Percentiles rank a stretch among this genome's conserved stretches.
phyloP scores from a whole-genome alignment of 2,113 vertebrate genomes.

The Nyctibius bracteatus region DNA sequence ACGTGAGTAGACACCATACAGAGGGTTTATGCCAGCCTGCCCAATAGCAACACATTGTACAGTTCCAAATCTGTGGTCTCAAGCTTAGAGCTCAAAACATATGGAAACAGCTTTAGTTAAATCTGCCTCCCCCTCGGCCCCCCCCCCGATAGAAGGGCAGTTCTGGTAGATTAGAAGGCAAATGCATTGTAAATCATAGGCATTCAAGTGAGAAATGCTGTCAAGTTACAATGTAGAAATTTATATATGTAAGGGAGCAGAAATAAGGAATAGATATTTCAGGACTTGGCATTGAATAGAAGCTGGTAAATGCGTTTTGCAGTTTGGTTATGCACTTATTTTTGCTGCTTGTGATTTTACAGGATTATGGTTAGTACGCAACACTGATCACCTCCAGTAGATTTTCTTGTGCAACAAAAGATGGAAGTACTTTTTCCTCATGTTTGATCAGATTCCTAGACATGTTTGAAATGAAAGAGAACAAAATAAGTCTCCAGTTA shows the following conservation, averaged over 20 bases:
- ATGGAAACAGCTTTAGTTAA: conserved; percentile 39
- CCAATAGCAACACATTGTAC: not conserved
- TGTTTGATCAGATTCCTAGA: not conserved
- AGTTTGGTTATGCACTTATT: not conserved
- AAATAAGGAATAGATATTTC: not conserved
- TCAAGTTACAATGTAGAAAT: not conserved
- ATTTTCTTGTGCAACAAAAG: not conserved
- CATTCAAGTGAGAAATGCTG: not conserved
- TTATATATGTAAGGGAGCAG: not conserved
- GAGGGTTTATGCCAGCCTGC: not conserved
- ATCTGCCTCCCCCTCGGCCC: not conserved
- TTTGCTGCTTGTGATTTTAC: not conserved
- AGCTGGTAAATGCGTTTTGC: not conserved
- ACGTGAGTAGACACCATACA: not conserved
- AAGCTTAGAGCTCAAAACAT: conserved; percentile 14
- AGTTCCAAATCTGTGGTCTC: not conserved
- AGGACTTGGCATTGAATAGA: not conserved
- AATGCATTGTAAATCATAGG: not conserved
- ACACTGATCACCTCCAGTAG: not conserved
- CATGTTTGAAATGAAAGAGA: not conserved
- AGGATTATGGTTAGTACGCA: not conserved
- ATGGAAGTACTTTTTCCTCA: not conserved
- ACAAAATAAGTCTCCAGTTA: not conserved
- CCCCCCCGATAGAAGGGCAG: not conserved
- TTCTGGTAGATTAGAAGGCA: conserved; percentile 1